phyloP scores from a whole-genome alignment of 2,113 vertebrate genomes.

The Mustela lutreola region DNA sequence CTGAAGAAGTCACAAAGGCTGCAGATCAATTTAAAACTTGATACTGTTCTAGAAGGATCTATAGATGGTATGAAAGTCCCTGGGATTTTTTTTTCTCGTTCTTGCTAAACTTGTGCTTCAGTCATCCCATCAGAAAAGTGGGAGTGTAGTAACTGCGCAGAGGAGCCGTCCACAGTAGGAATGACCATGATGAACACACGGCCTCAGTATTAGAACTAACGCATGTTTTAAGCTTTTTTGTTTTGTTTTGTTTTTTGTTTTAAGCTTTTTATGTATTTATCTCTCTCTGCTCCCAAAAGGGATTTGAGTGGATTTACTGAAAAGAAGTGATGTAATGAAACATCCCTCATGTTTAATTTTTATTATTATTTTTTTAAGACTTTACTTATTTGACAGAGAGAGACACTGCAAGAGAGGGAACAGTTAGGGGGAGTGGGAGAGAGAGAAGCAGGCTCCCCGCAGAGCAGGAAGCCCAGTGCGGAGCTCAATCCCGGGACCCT shows the following conservation, averaged over 20 bases:
- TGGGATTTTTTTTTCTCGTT: background rate
- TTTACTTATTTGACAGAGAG: too few relatives aligned
- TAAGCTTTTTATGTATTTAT: background rate
- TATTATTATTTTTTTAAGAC: too few relatives aligned
- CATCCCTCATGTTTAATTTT: background rate
- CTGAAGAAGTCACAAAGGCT: background rate
- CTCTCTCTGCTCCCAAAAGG: background rate
- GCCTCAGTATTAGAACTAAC: background rate
- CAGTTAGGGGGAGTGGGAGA: too few relatives aligned
- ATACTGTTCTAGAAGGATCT: background rate
- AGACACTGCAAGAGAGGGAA: too few relatives aligned
- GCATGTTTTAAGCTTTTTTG: background rate
- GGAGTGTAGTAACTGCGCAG: background rate
- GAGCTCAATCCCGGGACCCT: too few relatives aligned
- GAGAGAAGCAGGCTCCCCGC: too few relatives aligned
- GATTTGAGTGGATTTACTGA: background rate
- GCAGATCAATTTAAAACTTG: background rate
- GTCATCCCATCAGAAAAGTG: background rate
- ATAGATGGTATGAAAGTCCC: background rate
- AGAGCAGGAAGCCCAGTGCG: too few relatives aligned
- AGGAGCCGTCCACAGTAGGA: background rate
- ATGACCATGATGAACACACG: background rate
- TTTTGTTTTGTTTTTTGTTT: too few relatives aligned
- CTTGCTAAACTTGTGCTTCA: background rate
- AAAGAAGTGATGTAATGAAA: background rate